Evolutionary conservation across 2,797 vertebrate genomes (phyloP), one percentile per base, ranked within the genome.

Genomic region (Helarctos malayanus): DNA sequence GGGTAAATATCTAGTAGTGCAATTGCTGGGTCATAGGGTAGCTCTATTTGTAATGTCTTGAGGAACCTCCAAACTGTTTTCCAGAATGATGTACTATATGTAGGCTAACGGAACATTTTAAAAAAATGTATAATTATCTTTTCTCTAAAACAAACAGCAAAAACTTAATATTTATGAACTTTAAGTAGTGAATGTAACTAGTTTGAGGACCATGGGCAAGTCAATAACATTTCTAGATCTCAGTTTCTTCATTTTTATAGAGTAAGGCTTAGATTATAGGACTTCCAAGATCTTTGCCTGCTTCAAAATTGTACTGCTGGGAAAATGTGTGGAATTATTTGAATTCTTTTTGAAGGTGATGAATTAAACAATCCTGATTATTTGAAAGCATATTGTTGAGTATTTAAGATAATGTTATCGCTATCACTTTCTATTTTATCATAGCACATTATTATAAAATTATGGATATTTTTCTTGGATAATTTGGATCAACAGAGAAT

Each of bases 401-500:
- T 83, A 76, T 52, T 95, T 86, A 63, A 91, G 52, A 92, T 76
- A 69, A 78, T 47, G 69, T 76, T 86, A 71, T 83, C 94, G 86
- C 1, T 32, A 61, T 57, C 73, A 19, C 80, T 35, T 29, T 87
- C 38, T 79, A 3, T 63, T 88, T 94, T 95, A 29, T 61, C 47
- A 88, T 45, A 68, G 52, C 27, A 52, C 10, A 35, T 54, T 84
- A 89, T 86, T 92, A 65, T 91, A 78, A 97, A 13, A 41, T 41
- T 6, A 87, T 32, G 12, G 11, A 61, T 23, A 91, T 92, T 59
- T 86, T 95, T 79, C 76, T 95, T 84, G 8, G 9, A 82, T 57
- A 76, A 90, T 93, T 35, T 91, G 8, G 32, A 89, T 89, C 32
- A 75, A 7, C 41, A 97, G 85, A 95, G 32, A 97, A 92, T 47